A percentile compares a stretch with the other conserved stretches of the same genome.
phyloP scores from a whole-genome alignment of 2,113 vertebrate species.

The Mystacornis crossleyi region DNA sequence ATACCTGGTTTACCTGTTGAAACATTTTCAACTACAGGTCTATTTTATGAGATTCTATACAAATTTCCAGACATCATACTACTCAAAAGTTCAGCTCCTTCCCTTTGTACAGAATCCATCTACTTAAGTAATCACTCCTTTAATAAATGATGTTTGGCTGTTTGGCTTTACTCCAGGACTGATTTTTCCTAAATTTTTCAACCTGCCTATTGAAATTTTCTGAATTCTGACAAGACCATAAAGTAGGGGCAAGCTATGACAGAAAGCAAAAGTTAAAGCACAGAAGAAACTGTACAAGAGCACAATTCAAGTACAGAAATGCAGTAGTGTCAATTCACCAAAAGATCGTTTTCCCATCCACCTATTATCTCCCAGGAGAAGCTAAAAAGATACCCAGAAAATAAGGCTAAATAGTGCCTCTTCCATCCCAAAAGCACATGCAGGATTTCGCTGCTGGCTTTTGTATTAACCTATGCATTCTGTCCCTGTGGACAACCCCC shows the following conservation, averaged over 20 bases:
- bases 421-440: neutral
- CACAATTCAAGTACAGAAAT: neutral
- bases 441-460: neutral
- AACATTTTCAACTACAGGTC: neutral
- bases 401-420: neutral
- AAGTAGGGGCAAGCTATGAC: neutral
- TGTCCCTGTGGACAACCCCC: neutral
- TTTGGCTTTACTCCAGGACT: neutral
- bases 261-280: neutral
- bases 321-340: neutral
- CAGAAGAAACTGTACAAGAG: neutral
- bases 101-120: neutral
- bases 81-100: neutral
- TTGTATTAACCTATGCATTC: neutral
- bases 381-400: neutral
- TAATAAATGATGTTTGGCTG: neutral
- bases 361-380: neutral
- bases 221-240: neutral
- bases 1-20: rapidly evolving
- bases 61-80: neutral
- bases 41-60: neutral
- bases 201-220: neutral
- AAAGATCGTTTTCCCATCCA: neutral
- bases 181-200: neutral
- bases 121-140: neutral